Base-by-base conservation (phyloP, 92 coral and sea anemone species). In the Heliopora coerulea region DNA sequence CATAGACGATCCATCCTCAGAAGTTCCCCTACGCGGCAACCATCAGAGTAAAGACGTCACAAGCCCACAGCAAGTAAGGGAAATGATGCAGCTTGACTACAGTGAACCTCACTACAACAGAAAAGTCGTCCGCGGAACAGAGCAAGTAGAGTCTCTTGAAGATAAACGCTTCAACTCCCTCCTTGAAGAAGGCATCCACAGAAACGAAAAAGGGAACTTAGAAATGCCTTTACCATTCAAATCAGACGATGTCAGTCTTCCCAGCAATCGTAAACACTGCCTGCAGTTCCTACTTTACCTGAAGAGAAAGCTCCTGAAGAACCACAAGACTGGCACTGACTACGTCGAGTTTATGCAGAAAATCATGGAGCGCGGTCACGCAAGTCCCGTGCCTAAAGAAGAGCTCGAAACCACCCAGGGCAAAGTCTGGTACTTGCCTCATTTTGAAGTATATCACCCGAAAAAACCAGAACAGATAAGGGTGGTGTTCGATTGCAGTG, bases 401-500 rank as follows among this genome's bases (percentile, higher is more conserved):
- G 67, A 63, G 48, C 46, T 79, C 12, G 19, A 26, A 23, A 62
- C 80, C 3, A 17, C 74, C 19, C 77, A 44, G 30, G 82, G 82
- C 5, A 75, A 81, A 31, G 82, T 62, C 1, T 83, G 83, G 87
- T 83, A 77, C 66, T 83, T 69, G 29, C 82, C 68, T 27, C 85
- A 73, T 33, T 73, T 49, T 17, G 39, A 57, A 3, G 72, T 82
- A 0, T 68, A 83, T 39, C 87, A 83, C 52, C 79, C 79, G 0
- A 77, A 37, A 19, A 83, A 83, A n/a, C n/a, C n/a, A n/a, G n/a
- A n/a, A n/a, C n/a, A n/a, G n/a, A n/a, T n/a, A n/a, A n/a, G n/a
- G n/a, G 79, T 84, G 18, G 88, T 84, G 30, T 84, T 84, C 48
- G 85, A 84, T 27, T 79, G 81, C 59, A 79, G 81, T 27, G 84